Evolutionary conservation across 92 coral and sea anemone species (phyloP).

Genomic region (Blastomussa wellsi): DNA sequence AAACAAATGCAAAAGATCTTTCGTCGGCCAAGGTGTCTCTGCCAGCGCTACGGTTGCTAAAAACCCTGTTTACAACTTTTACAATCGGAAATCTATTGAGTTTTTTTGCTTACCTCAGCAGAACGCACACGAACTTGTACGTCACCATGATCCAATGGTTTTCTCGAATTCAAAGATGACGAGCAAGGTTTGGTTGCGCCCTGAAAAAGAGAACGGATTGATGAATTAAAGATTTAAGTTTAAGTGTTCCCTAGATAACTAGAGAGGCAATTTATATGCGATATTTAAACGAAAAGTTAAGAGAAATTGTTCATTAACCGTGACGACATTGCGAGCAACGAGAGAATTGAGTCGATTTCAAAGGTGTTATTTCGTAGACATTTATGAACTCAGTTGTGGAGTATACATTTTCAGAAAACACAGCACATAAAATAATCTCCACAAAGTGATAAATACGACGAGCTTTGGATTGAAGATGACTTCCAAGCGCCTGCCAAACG

Average conservation of each 20-base stretch:
- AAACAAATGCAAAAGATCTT: background rate
- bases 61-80: background rate
- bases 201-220: constrained; percentile 2
- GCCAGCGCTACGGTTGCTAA: background rate
- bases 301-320: background rate
- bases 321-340: background rate
- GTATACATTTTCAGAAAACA: background rate
- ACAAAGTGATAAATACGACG: background rate
- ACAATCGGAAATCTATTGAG: background rate
- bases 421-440: background rate
- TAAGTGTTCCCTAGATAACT: background rate
- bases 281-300: background rate
- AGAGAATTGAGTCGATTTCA: background rate
- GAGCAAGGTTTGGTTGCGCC: constrained; percentile 67
- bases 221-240: background rate
- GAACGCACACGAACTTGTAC: constrained; percentile 70
- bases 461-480: background rate
- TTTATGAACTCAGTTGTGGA: background rate
- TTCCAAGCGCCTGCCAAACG: background rate
- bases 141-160: constrained; percentile 73
- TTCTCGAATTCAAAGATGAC: constrained; percentile 49
- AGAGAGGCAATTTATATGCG: background rate
- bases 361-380: background rate
- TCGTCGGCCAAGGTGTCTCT: background rate
- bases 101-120: constrained; percentile 47